Base-by-base conservation (phyloP, 2,797 vertebrate species). In the Dallia pectoralis region DNA sequence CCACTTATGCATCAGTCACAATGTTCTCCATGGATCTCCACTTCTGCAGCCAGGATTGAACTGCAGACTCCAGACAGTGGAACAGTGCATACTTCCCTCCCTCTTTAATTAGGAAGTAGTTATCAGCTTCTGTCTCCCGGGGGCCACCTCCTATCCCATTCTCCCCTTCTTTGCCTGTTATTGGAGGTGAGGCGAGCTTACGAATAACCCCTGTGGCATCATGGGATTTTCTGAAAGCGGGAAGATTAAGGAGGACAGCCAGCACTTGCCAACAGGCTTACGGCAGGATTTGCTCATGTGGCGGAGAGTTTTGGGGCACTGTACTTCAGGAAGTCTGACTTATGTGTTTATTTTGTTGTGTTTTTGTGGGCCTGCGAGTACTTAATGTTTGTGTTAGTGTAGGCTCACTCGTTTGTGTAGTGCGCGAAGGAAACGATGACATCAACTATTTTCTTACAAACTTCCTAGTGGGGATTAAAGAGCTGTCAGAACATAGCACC, bases 391-490 rank as follows among this genome's bases (percentile, higher is more conserved):
- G 65, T 1, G 47, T 49, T 11, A 36, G 77, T 68, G 76, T 19
- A 59, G 6, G 68, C 53, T 59, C 40, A 32, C 18, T 11, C 22
- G 53, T 61, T 53, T 27, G 53, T 61, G 30, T 61, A 30, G 72
- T 56, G 47, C 7, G 22, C 47, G 62, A 18, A 16, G 29, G 71
- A 48, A 53, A 36, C 22, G 56, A 36, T 73, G 30, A 53, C 65
- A 2, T 3, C 5, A 56, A 76, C 27, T 73, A 74, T 71, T 80
- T 81, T 44, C 63, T 77, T 72, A 44, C 72, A 77, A 70, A 83
- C 79, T 81, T 82, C 73, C 78, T 59, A 64, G 86, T 72, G 75
- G 65, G 85, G 87, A 88, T 89, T 88, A 88, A 79, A 82, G 83
- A 77, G 75, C 81, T 79, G 86, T 87, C 84, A 74, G 78, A 16